Evolutionary conservation across 2,113 vertebrate genomes (phyloP).

Genomic region (Pseudorhombus dupliciocellatus): DNA sequence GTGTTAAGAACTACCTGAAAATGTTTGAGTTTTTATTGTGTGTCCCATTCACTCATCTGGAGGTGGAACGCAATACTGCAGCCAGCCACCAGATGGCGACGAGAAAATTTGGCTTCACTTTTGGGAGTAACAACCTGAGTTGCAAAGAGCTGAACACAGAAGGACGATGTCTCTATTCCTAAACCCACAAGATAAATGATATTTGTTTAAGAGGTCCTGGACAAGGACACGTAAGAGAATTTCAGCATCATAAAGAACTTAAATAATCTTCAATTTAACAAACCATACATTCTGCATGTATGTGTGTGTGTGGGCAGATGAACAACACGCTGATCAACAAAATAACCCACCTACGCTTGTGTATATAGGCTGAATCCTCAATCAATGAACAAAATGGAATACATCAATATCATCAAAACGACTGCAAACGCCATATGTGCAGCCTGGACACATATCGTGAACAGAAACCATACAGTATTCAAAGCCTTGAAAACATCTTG

Average conservation of each 20-base stretch:
- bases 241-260: conserved; percentile 45
- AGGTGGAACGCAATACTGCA: too few relatives aligned
- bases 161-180: neutral
- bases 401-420: conserved; percentile 60
- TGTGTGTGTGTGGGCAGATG: conserved; percentile 47
- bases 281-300: conserved; percentile 16
- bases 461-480: conserved; percentile 51
- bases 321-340: conserved; percentile 53
- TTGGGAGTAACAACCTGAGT: neutral
- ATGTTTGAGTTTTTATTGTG: too few relatives aligned
- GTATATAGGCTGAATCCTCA: conserved; percentile 42
- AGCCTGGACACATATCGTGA: conserved; percentile 20
- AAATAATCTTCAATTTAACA: conserved; percentile 52
- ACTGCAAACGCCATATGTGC: conserved; percentile 38
- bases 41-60: too few relatives aligned
- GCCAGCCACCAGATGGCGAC: too few relatives aligned
- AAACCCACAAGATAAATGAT: neutral
- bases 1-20: too few relatives aligned
- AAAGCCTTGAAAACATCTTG: conserved; percentile 65
- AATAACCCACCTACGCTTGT: conserved; percentile 53
- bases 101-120: neutral
- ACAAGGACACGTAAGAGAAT: neutral
- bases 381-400: conserved; percentile 59
- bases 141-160: neutral
- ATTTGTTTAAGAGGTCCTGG: neutral